Conservation (phyloP, 2,113 vertebrate genomes). For the Tachuris rubrigastra region DNA sequence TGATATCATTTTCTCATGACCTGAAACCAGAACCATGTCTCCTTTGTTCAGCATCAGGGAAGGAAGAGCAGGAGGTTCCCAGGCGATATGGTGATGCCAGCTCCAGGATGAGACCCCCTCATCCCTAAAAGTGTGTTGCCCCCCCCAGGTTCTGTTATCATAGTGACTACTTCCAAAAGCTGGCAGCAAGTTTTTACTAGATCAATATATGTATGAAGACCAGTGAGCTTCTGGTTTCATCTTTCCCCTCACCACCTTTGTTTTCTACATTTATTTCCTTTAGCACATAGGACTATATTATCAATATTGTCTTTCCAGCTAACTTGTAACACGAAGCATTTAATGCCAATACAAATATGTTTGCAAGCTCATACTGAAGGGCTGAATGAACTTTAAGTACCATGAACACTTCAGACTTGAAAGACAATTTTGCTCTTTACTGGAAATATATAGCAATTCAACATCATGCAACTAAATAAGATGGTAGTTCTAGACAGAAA, state of each 20-base stretch:
- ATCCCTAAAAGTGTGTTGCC: neutral
- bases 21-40: neutral
- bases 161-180: neutral
- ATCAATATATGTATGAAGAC: neutral
- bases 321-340: neutral
- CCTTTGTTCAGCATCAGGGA: neutral
- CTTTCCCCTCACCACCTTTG: rapidly evolving
- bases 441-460: neutral
- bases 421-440: neutral
- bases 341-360: neutral
- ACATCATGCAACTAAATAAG: neutral
- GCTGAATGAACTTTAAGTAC: neutral
- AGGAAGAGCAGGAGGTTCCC: neutral
- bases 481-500: neutral
- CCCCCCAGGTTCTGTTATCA: neutral
- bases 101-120: neutral
- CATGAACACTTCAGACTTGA: neutral
- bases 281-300: neutral
- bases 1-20: neutral
- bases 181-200: neutral
- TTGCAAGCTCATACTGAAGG: neutral
- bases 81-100: neutral
- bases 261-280: neutral
- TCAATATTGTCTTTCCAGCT: neutral
- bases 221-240: neutral